These are phyloP conservation scores for Drosophila trapezifrons DNA, from an alignment of 1,140 invertebrate species.

Conservation along the genomic window DNA sequence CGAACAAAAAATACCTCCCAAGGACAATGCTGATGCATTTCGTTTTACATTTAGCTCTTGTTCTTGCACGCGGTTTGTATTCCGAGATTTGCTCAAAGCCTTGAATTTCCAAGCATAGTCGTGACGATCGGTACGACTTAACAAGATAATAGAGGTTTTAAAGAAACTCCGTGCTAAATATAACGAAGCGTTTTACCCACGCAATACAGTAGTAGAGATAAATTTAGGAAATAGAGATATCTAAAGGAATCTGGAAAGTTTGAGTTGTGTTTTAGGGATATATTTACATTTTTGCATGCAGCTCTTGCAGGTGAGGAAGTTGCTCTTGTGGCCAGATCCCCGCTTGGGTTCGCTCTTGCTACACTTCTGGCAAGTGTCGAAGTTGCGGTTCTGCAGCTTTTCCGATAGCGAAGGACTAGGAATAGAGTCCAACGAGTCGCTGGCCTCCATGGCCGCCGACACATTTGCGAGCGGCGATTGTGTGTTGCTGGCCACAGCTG, in stretches of 20 bases:
- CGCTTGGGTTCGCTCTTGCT: constrained; percentile 61
- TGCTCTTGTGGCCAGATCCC: constrained; percentile 69
- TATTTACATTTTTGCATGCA: constrained; percentile 68
- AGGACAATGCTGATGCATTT: too few relatives aligned
- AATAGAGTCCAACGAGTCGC: constrained; percentile 31
- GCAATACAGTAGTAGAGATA: too few relatives aligned
- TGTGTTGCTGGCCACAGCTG: neutral
- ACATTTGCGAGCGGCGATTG: constrained; percentile 1
- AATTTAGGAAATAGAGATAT: neutral
- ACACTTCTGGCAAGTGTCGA: constrained; percentile 70
- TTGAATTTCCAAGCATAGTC: too few relatives aligned
- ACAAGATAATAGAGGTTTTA: too few relatives aligned
- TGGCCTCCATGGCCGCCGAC: constrained; percentile 1
- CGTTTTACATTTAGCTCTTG: too few relatives aligned
- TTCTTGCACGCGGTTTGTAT: too few relatives aligned
- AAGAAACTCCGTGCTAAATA: too few relatives aligned
- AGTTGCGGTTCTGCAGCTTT: constrained; percentile 23
- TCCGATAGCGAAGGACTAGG: constrained; percentile 14
- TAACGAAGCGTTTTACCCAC: too few relatives aligned
- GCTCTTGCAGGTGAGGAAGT: constrained; percentile 64
- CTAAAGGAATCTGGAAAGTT: neutral
- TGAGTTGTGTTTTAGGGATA: neutral
- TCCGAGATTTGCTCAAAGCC: too few relatives aligned
- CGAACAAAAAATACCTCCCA: too few relatives aligned
- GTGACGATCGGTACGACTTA: too few relatives aligned